These are phyloP conservation scores for Tenodera sinensis DNA, from an alignment of 2,888 invertebrate species.

Conservation along the genomic window DNA sequence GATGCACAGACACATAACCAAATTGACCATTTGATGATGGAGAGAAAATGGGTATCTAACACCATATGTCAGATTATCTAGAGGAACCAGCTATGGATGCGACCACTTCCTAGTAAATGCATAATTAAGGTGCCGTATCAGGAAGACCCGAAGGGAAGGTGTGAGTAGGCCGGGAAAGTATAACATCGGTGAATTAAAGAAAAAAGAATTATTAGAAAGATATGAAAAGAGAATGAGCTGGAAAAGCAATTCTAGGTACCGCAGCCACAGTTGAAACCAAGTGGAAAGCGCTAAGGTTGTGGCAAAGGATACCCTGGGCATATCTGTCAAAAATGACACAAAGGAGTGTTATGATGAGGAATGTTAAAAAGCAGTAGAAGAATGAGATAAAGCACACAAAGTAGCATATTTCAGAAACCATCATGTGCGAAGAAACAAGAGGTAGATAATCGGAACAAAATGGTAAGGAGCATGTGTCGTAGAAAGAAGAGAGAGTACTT, in stretches of 20 bases:
- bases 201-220: background rate
- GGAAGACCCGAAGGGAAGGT: background rate
- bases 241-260: background rate
- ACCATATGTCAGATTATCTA: background rate
- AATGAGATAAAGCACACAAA: background rate
- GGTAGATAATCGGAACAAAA: background rate
- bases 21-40: background rate
- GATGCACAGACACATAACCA: background rate
- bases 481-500: no score
- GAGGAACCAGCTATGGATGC: background rate
- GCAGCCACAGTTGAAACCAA: background rate
- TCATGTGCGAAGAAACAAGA: background rate
- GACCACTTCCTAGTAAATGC: background rate
- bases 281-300: background rate
- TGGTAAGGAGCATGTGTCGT: background rate
- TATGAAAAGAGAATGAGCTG: no score
- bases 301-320: background rate
- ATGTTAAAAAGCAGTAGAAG: background rate
- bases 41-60: background rate
- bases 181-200: background rate
- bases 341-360: background rate
- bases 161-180: background rate
- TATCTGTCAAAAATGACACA: background rate
- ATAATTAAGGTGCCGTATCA: background rate
- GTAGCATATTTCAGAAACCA: background rate